These are phyloP conservation scores for Otolemur garnettii DNA, from an alignment of 2,113 vertebrate genomes.

Conservation along the genomic window DNA sequence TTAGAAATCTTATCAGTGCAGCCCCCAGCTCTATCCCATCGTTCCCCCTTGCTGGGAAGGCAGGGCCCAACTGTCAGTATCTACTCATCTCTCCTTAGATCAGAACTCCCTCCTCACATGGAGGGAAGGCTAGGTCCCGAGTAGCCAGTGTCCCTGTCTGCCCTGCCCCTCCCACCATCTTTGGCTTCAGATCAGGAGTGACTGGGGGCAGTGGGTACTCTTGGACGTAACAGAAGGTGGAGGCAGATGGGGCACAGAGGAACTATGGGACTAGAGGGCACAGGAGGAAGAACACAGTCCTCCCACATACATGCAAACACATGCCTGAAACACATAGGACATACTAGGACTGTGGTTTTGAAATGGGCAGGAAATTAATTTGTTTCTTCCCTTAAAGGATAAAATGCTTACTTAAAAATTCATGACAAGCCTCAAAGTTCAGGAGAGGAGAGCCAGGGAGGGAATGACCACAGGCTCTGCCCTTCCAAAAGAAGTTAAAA, in stretches of 20 bases:
- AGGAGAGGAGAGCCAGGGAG: slow-evolving; percentile 60
- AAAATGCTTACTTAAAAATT: slow-evolving; percentile 85
- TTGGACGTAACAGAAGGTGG: slow-evolving; percentile 54
- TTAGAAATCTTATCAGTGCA: slow-evolving; percentile 53
- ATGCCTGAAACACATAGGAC: slow-evolving; percentile 80
- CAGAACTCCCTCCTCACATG: slow-evolving; percentile 28
- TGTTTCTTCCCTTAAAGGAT: slow-evolving; percentile 78
- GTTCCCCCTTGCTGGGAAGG: slow-evolving; percentile 30
- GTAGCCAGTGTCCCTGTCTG: slow-evolving; percentile 54
- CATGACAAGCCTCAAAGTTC: slow-evolving; percentile 82
- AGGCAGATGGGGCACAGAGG: slow-evolving; percentile 44
- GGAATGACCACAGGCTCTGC: slow-evolving; percentile 71
- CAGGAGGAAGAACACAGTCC: slow-evolving; percentile 57
- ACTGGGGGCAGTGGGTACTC: slow-evolving; percentile 70
- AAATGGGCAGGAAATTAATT: slow-evolving; percentile 82
- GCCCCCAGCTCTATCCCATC: slow-evolving; percentile 40
- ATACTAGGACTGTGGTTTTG: slow-evolving; percentile 75
- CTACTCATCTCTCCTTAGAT: background rate
- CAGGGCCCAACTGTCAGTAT: background rate
- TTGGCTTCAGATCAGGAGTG: slow-evolving; percentile 84
- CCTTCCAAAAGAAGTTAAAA: slow-evolving; percentile 68
- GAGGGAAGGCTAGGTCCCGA: slow-evolving; percentile 39
- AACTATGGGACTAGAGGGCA: slow-evolving; percentile 24
- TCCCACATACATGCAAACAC: slow-evolving; percentile 79
- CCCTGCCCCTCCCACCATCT: slow-evolving; percentile 80